Base-by-base conservation (phyloP, 2,888 invertebrate species). In the Cerastis rubricosa region DNA sequence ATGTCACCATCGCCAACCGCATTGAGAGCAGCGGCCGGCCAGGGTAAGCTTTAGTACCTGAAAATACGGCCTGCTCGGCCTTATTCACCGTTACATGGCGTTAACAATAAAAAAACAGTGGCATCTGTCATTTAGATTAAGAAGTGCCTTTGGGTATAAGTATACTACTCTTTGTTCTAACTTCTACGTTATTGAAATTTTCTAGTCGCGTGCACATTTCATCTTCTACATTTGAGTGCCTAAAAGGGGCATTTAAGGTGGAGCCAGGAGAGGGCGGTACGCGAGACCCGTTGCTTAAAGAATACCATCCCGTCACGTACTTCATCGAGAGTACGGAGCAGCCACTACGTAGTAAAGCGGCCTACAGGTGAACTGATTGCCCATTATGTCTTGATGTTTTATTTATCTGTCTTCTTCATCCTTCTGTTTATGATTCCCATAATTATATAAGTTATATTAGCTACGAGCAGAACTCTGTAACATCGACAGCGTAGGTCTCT, bases 21-120 rank as follows among this genome's bases (percentile, higher is more conserved):
- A 98, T 99, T 98, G 99, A 99, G 97, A 99, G 99, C 81, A 99
- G 99, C 3, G 99, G 99, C 43, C 97, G 99, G 86, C 99, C 99
- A 1, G 99, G 99, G 99, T 99, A 97, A 85, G 61, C 7, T 8
- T 25, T 7, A 25, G 2, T 57, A 25, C 7, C 7, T 25, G 7
- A 57, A 57, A 12, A 57, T 57, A 22, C 22, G 51, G 9, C n/a
- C 51, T 54, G 11, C n/a, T 17, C 7, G 25, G 7, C 3, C 25
- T 6, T 25, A 35, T 57, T 57, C 17, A 57, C 0, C 7, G 25
- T 17, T 17, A 25, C 25, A 57, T 57, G 57, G 57, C 61, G 61
- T 22, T 61, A 11, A 35, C 19, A 19, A 35, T 25, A 25, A 14
- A 8, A n/a, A 25, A 57, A 25, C 25, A 25, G 25, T 57, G 25